These are phyloP conservation scores for Strigamia crassipes DNA, from an alignment of 2,888 invertebrate genomes.

Conservation along the genomic window DNA sequence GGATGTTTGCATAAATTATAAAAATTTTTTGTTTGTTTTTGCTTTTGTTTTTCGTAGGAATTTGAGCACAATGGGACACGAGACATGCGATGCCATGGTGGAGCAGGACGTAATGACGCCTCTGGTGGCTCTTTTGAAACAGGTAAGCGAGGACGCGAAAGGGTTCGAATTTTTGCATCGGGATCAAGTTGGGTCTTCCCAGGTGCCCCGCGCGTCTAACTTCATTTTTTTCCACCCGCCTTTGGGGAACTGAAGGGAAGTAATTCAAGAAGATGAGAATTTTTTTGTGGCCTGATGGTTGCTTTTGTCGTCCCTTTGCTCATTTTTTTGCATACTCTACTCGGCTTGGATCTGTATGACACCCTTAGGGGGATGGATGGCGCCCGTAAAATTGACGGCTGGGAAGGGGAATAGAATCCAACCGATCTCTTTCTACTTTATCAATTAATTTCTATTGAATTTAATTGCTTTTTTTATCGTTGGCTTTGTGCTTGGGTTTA, in stretches of 20 bases:
- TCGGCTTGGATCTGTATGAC: slow-evolving; percentile 32
- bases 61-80: slow-evolving; percentile 67
- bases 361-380: slow-evolving; percentile 42
- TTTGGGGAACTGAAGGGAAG: slow-evolving; percentile 8
- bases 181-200: slow-evolving; percentile 19
- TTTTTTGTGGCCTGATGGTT: slow-evolving; percentile 42
- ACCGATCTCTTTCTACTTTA: background rate
- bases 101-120: slow-evolving; percentile 74
- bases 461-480: background rate
- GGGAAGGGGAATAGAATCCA: slow-evolving; percentile 11
- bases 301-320: slow-evolving; percentile 40
- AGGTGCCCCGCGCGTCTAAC: background rate
- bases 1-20: background rate
- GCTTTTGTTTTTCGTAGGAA: slow-evolving; percentile 61
- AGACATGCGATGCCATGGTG: slow-evolving; percentile 69
- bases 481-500: background rate
- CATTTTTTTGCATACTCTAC: slow-evolving; percentile 34
- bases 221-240: slow-evolving; percentile 19
- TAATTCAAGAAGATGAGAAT: slow-evolving; percentile 40
- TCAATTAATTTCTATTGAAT: background rate
- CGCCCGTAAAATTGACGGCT: slow-evolving; percentile 32
- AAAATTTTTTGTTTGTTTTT: background rate
- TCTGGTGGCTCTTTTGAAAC: slow-evolving; percentile 66
- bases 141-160: slow-evolving; percentile 57
- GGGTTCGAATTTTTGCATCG: slow-evolving; percentile 43